These are phyloP conservation scores for Paedocypris sp. DNA, from an alignment of 2,113 vertebrate genomes.

Conservation along the genomic window DNA sequence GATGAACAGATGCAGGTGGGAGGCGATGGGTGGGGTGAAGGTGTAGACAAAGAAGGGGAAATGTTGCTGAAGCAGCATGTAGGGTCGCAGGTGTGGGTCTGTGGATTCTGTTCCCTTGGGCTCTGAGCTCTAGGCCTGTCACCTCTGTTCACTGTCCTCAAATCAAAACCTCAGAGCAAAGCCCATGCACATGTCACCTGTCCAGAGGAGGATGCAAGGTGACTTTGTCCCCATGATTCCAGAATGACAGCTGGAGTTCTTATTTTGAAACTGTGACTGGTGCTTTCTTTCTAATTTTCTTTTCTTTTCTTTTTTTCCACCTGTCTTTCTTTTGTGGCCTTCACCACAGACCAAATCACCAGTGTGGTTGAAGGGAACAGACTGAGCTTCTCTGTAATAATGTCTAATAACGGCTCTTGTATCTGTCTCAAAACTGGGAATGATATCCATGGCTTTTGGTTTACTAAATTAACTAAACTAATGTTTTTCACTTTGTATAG, in stretches of 20 bases:
- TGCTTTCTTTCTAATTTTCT: too few relatives aligned
- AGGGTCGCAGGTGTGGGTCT: slow-evolving; percentile 30
- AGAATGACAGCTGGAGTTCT: slow-evolving; percentile 44
- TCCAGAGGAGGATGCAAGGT: slow-evolving; percentile 53
- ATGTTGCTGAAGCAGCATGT: slow-evolving; percentile 55
- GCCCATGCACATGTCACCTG: slow-evolving; percentile 56
- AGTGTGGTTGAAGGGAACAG: neutral
- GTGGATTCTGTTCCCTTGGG: slow-evolving; percentile 47
- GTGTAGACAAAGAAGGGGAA: slow-evolving; percentile 29
- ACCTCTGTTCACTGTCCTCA: slow-evolving; percentile 50
- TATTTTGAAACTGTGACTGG: slow-evolving; percentile 15
- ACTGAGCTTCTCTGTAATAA: slow-evolving; percentile 24
- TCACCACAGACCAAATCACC: neutral
- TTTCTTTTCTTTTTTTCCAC: too few relatives aligned
- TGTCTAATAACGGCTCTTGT: slow-evolving; percentile 28
- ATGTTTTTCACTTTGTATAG: too few relatives aligned
- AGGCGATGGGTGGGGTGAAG: neutral
- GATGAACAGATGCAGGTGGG: slow-evolving; percentile 30
- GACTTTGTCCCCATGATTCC: slow-evolving; percentile 50
- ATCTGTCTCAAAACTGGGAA: slow-evolving; percentile 37
- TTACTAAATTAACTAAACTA: too few relatives aligned
- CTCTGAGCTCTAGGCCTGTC: slow-evolving; percentile 51
- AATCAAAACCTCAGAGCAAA: slow-evolving; percentile 38
- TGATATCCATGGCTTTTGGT: slow-evolving; percentile 32
- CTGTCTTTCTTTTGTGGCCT: neutral